Percentiles rank a stretch among this genome's conserved stretches.
Evolutionary conservation across 2,888 invertebrate species (phyloP).

Genomic region (Agonopterix heracliana): DNA sequence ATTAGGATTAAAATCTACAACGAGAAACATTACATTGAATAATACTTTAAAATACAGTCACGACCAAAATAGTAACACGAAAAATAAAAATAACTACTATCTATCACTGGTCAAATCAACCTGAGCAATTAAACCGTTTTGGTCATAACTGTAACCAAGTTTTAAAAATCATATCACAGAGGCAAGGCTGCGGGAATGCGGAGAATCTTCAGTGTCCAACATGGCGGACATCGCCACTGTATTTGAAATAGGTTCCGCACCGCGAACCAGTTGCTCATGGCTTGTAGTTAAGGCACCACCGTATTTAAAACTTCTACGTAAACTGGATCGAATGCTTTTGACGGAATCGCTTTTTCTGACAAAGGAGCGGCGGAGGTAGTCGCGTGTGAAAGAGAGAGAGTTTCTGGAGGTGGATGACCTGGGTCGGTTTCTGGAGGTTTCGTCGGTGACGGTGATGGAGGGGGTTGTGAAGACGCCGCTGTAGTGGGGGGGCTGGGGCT

Average conservation of each 20-base stretch:
- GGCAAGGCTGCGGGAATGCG: constrained; percentile 44
- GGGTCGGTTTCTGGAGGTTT: constrained; percentile 30
- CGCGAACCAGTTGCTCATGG: constrained; percentile 77
- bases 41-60: neutral
- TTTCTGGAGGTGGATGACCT: constrained; percentile 42
- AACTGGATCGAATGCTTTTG: constrained; percentile 59
- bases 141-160: constrained; percentile 1
- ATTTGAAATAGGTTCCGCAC: constrained; percentile 76
- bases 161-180: constrained; percentile 49
- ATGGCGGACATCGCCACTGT: constrained; percentile 67
- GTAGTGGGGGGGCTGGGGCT: constrained; percentile 39
- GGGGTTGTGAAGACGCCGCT: constrained; percentile 39
- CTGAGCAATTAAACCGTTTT: neutral
- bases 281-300: constrained; percentile 64
- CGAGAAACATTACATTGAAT: neutral
- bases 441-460: constrained; percentile 48
- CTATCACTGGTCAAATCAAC: neutral
- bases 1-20: neutral
- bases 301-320: constrained; percentile 60
- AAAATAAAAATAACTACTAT: neutral
- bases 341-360: constrained; percentile 61
- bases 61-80: neutral
- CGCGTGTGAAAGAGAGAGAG: constrained; percentile 51
- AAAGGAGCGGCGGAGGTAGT: constrained; percentile 56
- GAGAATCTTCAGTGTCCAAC: constrained; percentile 39